A percentile compares a stretch with the other conserved stretches of the same genome.
phyloP scores from a whole-genome alignment of 2,888 invertebrate genomes.

The Lydus trimaculatus region DNA sequence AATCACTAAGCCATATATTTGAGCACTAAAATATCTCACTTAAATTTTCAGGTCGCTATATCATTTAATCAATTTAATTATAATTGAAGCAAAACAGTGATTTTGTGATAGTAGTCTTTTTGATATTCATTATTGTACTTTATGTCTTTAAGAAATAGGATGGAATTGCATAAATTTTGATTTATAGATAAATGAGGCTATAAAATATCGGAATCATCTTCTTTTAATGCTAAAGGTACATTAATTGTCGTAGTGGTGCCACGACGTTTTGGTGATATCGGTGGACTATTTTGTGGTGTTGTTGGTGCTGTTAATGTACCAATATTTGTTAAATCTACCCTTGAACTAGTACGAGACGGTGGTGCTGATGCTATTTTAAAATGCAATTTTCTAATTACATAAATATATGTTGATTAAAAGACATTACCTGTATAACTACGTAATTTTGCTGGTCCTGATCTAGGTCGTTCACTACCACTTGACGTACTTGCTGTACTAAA shows the following conservation, averaged over 20 bases:
- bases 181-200: slow-evolving; percentile 36
- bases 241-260: slow-evolving; percentile 44
- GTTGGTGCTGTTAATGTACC: slow-evolving; percentile 76
- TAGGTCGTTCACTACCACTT: slow-evolving; percentile 65
- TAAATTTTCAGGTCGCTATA: neutral
- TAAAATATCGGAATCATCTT: slow-evolving; percentile 49
- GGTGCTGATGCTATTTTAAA: slow-evolving; percentile 73
- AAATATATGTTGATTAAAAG: too few species aligned
- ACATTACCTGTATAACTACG: slow-evolving; percentile 49
- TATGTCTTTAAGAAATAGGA: neutral
- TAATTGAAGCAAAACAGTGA: neutral
- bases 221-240: slow-evolving; percentile 50
- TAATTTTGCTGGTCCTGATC: slow-evolving; percentile 82
- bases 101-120: neutral
- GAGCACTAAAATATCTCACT: neutral
- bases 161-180: neutral
- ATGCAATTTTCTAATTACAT: too few species aligned
- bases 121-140: slow-evolving; percentile 15
- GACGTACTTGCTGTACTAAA: slow-evolving; percentile 43
- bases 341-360: slow-evolving; percentile 76
- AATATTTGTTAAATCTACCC: slow-evolving; percentile 72
- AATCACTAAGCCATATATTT: neutral
- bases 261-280: slow-evolving; percentile 70
- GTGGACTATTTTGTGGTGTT: slow-evolving; percentile 78
- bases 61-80: neutral